These are phyloP conservation scores for Cheilinus undulatus DNA, from an alignment of 2,113 vertebrate species.

Conservation along the genomic window DNA sequence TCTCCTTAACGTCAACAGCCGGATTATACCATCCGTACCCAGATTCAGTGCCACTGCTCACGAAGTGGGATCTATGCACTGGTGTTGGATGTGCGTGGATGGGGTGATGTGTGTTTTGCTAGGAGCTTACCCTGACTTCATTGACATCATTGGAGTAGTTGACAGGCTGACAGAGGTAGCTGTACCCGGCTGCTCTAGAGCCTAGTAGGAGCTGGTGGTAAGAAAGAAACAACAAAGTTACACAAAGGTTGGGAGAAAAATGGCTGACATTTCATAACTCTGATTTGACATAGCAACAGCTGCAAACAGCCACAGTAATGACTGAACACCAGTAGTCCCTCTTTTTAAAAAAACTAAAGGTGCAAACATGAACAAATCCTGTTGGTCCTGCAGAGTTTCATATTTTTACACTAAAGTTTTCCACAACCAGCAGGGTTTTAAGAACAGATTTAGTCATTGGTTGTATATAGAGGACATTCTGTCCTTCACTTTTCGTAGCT, in stretches of 20 bases:
- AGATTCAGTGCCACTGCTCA: not conserved
- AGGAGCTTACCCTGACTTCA: conserved; percentile 94
- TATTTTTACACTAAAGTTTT: not conserved
- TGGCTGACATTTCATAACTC: not conserved
- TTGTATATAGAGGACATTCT: not conserved
- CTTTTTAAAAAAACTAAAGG: too few species aligned
- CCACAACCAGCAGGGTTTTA: not conserved
- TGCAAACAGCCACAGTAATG: too few species aligned
- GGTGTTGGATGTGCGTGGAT: not conserved
- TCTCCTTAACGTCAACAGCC: conserved; percentile 20
- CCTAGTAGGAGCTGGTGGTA: conserved; percentile 90
- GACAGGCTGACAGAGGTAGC: conserved; percentile 97
- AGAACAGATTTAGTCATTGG: not conserved
- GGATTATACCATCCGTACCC: conserved; percentile 9
- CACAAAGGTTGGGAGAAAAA: conserved; percentile 10
- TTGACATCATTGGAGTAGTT: conserved; percentile 95
- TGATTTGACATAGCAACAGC: not conserved
- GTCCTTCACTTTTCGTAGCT: not conserved
- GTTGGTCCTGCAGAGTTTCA: not conserved
- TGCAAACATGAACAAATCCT: too few species aligned
- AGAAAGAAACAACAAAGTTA: conserved; percentile 18
- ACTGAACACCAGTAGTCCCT: not conserved
- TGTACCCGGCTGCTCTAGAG: conserved; percentile 94
- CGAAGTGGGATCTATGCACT: not conserved
- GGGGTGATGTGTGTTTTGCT: not conserved